Conservation (phyloP, 2,888 invertebrate genomes). For the Netelia melanura region DNA sequence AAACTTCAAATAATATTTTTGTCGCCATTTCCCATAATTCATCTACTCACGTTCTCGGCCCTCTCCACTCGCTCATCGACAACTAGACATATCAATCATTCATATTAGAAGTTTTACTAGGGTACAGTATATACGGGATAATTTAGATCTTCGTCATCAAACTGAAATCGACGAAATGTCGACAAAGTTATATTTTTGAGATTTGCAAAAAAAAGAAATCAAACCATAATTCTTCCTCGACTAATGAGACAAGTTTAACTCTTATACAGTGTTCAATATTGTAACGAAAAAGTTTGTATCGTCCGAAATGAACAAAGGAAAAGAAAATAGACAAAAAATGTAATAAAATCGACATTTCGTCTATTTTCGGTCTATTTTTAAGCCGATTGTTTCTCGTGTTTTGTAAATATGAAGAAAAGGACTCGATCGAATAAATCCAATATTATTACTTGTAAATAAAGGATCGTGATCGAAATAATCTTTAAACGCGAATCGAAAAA, state of each 20-base stretch:
- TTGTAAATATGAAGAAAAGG: conserved; percentile 52
- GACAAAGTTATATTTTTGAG: not conserved
- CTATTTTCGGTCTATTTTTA: conserved; percentile 11
- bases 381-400: not conserved
- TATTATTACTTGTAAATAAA: conserved; percentile 54
- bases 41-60: not conserved
- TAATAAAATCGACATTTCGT: not conserved
- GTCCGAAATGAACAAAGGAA: not conserved
- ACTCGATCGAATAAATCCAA: conserved; percentile 23
- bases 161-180: conserved; percentile 23
- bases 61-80: not conserved
- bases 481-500: not conserved
- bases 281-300: conserved; percentile 19
- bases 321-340: not conserved
- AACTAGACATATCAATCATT: not conserved
- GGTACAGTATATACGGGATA: not conserved
- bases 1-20: no score
- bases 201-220: not conserved
- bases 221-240: not conserved
- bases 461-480: conserved; percentile 29
- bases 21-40: no score
- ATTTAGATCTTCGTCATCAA: conserved; percentile 16
- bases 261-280: not conserved
- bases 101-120: not conserved
- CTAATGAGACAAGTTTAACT: not conserved